These are phyloP conservation scores for Cyphotilapia sp. DNA, from an alignment of 2,113 vertebrate species.

Conservation along the genomic window DNA sequence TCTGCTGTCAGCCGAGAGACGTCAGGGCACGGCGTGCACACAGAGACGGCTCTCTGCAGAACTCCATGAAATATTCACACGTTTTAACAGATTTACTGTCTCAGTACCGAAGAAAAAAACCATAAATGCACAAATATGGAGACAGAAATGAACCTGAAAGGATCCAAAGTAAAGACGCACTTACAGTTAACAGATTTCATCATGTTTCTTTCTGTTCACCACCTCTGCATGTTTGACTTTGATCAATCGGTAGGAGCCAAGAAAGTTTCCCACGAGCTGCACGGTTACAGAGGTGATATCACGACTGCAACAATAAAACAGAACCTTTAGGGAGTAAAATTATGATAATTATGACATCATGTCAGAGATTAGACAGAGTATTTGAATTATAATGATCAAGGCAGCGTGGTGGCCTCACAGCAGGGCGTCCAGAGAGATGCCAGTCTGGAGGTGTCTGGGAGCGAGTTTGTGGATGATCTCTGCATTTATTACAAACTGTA, in stretches of 20 bases:
- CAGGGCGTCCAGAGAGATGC: neutral
- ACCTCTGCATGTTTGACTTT: neutral
- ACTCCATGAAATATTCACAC: neutral
- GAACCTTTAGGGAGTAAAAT: neutral
- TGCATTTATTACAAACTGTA: neutral
- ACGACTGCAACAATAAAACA: rapidly evolving
- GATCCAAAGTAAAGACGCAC: rapidly evolving
- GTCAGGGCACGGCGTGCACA: neutral
- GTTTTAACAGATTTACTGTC: neutral
- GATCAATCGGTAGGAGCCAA: neutral
- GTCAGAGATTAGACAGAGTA: neutral
- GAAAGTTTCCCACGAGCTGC: neutral
- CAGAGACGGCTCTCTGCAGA: neutral
- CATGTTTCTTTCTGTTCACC: rapidly evolving
- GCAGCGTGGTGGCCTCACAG: neutral
- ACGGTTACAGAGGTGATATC: neutral
- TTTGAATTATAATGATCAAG: neutral
- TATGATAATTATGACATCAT: neutral
- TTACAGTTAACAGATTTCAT: neutral
- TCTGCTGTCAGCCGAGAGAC: neutral
- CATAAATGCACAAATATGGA: neutral
- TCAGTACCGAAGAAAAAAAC: rapidly evolving
- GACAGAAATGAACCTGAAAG: rapidly evolving
- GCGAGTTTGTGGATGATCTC: neutral
- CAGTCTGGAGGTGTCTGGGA: neutral